phyloP scores from a whole-genome alignment of 2,113 vertebrate genomes.

The Rhynchopsitta pachyrhyncha region DNA sequence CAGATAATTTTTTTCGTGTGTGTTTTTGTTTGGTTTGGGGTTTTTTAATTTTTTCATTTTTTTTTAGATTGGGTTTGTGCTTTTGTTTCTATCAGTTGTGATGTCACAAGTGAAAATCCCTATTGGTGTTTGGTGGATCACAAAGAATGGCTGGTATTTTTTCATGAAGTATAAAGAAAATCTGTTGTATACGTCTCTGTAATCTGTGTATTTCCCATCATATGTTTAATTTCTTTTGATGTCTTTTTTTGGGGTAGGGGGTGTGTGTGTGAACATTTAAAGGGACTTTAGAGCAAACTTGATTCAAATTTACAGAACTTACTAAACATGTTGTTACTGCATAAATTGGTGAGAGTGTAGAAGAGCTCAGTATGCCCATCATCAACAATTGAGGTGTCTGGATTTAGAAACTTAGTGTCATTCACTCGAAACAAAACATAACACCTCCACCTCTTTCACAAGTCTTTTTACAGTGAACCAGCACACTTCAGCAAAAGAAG shows the following conservation, averaged over 20 bases:
- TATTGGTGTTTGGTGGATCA: not conserved
- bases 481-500: not conserved
- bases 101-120: not conserved
- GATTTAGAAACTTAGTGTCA: not conserved
- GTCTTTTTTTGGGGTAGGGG: too few species aligned
- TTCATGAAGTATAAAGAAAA: not conserved
- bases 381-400: not conserved
- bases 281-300: not conserved
- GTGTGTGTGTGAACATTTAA: not conserved
- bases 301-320: not conserved
- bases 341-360: not conserved
- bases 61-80: not conserved
- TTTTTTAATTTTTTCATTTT: not conserved
- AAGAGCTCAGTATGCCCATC: rapidly evolving
- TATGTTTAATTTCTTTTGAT: not conserved
- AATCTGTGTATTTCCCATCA: not conserved
- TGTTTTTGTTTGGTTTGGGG: not conserved
- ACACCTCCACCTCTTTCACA: not conserved
- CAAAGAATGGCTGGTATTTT: not conserved
- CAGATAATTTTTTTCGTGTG: too few species aligned
- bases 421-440: not conserved
- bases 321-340: not conserved
- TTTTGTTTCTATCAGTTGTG: not conserved
- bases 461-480: not conserved
- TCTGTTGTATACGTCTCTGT: rapidly evolving